These are phyloP conservation scores for Bradypus variegatus DNA, from an alignment of 2,797 vertebrate genomes.

Conservation along the genomic window DNA sequence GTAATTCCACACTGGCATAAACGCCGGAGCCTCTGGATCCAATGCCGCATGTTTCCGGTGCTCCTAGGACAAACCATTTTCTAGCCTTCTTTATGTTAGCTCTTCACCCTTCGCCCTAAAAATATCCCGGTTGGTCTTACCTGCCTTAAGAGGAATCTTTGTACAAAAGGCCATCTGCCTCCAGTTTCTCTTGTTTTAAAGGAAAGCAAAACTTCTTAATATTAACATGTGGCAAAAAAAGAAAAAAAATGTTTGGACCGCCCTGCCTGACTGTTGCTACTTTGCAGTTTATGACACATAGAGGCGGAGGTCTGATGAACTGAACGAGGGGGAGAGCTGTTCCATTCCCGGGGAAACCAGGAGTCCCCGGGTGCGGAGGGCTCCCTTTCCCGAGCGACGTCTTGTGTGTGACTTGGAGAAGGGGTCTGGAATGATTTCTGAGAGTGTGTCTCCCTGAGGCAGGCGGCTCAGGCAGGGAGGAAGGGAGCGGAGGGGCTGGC, in stretches of 20 bases:
- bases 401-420: constrained; percentile 62
- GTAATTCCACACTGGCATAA: background rate
- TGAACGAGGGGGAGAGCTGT: constrained; percentile 62
- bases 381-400: constrained; percentile 44
- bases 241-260: constrained; percentile 42
- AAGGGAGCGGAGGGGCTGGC: constrained; percentile 50
- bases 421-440: constrained; percentile 59
- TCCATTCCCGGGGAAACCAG: constrained; percentile 65
- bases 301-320: constrained; percentile 73
- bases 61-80: background rate
- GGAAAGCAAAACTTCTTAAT: constrained; percentile 40
- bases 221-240: background rate
- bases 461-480: constrained; percentile 61
- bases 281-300: constrained; percentile 72
- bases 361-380: constrained; percentile 55
- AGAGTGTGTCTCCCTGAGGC: constrained; percentile 60
- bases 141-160: constrained; percentile 40
- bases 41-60: background rate
- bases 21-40: background rate
- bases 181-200: constrained; percentile 2
- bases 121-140: constrained; percentile 28
- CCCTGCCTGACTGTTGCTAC: constrained; percentile 66
- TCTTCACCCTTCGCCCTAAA: constrained; percentile 43
- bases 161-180: background rate
- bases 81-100: constrained; percentile 1